Percentiles rank a stretch among this genome's conserved stretches.
phyloP scores from a whole-genome alignment of 2,888 invertebrate genomes.

The Agriopis marginaria region DNA sequence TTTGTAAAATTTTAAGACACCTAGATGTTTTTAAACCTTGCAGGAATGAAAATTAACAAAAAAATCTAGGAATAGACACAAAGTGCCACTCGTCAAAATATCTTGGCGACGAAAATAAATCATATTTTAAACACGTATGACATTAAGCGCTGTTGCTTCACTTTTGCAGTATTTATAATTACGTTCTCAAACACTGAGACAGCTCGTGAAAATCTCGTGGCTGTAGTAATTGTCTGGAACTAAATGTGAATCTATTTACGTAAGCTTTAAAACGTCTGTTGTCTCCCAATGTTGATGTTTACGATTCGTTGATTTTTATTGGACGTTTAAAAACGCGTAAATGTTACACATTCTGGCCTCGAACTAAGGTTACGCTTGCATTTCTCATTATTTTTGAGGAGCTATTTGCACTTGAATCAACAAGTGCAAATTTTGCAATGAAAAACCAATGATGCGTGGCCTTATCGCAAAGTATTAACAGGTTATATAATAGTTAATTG shows the following conservation, averaged over 20 bases:
- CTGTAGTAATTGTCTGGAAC: conserved; percentile 12
- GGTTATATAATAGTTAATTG: no score
- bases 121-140: conserved; percentile 27
- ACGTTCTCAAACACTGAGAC: not conserved
- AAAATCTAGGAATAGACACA: conserved; percentile 13
- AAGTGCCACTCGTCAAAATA: conserved; percentile 22
- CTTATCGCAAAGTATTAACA: no score
- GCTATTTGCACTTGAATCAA: not conserved
- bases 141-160: conserved; percentile 11
- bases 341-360: conserved; percentile 9
- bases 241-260: conserved; percentile 22
- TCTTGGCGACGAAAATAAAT: conserved; percentile 26
- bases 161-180: conserved; percentile 24
- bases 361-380: not conserved
- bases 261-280: conserved; percentile 18
- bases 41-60: conserved; percentile 3
- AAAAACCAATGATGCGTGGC: not conserved
- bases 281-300: conserved; percentile 25
- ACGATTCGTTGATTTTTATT: conserved; percentile 10
- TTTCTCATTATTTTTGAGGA: not conserved
- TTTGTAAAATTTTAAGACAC: not conserved
- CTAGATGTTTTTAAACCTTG: not conserved
- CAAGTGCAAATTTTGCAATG: not conserved
- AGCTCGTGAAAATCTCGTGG: conserved; percentile 20
- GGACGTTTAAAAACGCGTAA: conserved; percentile 12